phyloP scores from a whole-genome alignment of 2,797 vertebrate genomes.

The Neosalanx taihuensis region DNA sequence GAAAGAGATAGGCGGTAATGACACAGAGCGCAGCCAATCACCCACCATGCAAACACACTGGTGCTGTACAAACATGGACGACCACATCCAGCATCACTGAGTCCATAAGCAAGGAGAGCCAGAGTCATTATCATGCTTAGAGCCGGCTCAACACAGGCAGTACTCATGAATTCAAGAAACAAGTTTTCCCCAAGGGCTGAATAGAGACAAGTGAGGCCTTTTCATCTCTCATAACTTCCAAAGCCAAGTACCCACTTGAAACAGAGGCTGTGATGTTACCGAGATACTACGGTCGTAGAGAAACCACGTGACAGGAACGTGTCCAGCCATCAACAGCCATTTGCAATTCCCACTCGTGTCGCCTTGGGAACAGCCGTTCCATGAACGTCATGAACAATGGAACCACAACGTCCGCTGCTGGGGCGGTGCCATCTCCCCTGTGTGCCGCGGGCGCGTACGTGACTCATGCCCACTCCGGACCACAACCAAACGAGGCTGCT shows the following conservation, averaged over 20 bases:
- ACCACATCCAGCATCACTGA: neutral
- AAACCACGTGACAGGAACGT: slow-evolving; percentile 60
- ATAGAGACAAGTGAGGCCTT: neutral
- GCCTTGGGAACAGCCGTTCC: slow-evolving; percentile 12
- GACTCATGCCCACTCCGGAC: neutral
- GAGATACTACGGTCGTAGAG: slow-evolving; percentile 45
- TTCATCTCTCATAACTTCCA: slow-evolving; percentile 36
- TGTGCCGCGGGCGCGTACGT: too few species aligned
- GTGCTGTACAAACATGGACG: neutral
- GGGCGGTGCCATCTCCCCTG: too few species aligned
- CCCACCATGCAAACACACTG: neutral
- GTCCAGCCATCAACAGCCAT: slow-evolving; percentile 90
- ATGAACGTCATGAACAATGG: slow-evolving; percentile 11
- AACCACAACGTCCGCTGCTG: neutral
- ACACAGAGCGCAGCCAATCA: neutral
- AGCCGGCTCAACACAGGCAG: neutral
- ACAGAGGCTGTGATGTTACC: slow-evolving; percentile 59
- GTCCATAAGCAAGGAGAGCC: neutral
- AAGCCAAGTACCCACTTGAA: slow-evolving; percentile 52
- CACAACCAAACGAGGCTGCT: slow-evolving; percentile 52
- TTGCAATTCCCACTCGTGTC: slow-evolving; percentile 36
- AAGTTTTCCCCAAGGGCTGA: neutral
- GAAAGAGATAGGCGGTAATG: neutral
- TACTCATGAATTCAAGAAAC: neutral
- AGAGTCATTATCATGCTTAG: slow-evolving; percentile 1